A percentile compares a stretch with the other conserved stretches of the same genome.
Evolutionary conservation across 35 echinoderm and acorn worm genomes (phyloP).

Genomic region (Diadema setosum): DNA sequence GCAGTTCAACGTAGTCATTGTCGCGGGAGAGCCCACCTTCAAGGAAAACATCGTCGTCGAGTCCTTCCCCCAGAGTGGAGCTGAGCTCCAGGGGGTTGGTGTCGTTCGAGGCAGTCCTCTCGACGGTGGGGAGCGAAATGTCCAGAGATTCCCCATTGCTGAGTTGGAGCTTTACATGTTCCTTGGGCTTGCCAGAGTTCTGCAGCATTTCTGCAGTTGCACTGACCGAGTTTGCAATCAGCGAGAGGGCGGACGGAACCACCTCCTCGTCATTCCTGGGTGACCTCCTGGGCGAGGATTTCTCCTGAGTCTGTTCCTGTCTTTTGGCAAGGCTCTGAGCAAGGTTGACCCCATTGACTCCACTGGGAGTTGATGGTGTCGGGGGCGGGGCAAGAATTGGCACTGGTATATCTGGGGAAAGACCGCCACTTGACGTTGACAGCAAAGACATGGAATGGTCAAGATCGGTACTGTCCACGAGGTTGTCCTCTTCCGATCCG

Average conservation of each 20-base stretch:
- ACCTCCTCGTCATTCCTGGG: not conserved
- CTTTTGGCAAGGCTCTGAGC: slow-evolving; percentile 2
- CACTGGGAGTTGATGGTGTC: slow-evolving; percentile 33
- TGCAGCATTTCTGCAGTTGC: slow-evolving; percentile 41
- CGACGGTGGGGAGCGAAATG: slow-evolving; percentile 4
- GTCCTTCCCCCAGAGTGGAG: not conserved
- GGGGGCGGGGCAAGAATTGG: slow-evolving; percentile 31
- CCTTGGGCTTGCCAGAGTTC: not conserved
- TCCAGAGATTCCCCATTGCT: slow-evolving; percentile 10
- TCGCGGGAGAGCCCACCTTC: not conserved
- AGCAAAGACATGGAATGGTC: slow-evolving; percentile 37
- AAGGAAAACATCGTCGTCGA: slow-evolving; percentile 37
- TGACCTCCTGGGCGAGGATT: not conserved
- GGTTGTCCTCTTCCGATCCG: not conserved
- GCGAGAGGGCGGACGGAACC: not conserved
- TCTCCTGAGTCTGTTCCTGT: not conserved
- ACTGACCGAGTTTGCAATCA: slow-evolving; percentile 38
- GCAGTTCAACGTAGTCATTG: slow-evolving; percentile 38
- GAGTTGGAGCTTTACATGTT: not conserved
- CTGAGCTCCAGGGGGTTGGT: not conserved
- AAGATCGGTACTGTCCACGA: not conserved
- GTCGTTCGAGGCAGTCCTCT: slow-evolving; percentile 1
- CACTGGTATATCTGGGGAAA: slow-evolving; percentile 6
- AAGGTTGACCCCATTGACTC: not conserved
- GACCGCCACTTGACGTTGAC: slow-evolving; percentile 33